Percentiles rank a stretch among this genome's conserved stretches.
Evolutionary conservation across 2,113 vertebrate species (phyloP).

Genomic region (Eolophus roseicapilla): DNA sequence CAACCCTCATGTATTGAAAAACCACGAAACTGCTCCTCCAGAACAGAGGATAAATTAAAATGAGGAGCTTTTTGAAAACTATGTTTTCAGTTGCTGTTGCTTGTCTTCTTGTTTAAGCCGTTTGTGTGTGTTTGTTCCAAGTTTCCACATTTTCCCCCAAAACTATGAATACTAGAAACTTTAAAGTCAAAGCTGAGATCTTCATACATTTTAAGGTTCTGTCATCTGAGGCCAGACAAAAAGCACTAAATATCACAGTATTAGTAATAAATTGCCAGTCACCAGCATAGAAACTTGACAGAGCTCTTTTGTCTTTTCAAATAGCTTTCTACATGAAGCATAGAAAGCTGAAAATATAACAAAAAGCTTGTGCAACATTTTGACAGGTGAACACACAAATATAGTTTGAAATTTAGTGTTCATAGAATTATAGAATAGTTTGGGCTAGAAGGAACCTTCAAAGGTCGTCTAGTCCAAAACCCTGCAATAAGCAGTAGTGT

Average conservation of each 20-base stretch:
- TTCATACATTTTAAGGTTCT: not conserved
- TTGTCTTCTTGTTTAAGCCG: not conserved
- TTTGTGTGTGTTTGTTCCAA: not conserved
- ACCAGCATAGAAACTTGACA: not conserved
- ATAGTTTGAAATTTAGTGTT: not conserved
- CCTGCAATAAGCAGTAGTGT: not conserved
- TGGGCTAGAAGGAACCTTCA: not conserved
- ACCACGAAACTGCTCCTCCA: not conserved
- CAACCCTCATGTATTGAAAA: not conserved
- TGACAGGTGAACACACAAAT: not conserved
- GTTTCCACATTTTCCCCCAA: not conserved
- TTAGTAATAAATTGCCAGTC: not conserved
- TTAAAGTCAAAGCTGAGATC: not conserved
- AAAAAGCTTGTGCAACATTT: not conserved
- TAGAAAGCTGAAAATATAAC: not conserved
- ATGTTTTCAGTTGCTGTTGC: not conserved
- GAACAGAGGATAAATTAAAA: not conserved
- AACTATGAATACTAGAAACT: not conserved
- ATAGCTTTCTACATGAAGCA: not conserved
- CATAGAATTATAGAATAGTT: not conserved
- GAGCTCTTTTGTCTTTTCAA: not conserved
- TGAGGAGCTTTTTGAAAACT: not conserved
- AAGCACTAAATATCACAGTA: not conserved
- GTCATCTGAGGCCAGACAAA: not conserved
- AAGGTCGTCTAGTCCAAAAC: not conserved